Percentiles rank a stretch among this genome's conserved stretches.
Conservation (phyloP, 1,140 invertebrate species). For the Neodiprion fabricii region DNA sequence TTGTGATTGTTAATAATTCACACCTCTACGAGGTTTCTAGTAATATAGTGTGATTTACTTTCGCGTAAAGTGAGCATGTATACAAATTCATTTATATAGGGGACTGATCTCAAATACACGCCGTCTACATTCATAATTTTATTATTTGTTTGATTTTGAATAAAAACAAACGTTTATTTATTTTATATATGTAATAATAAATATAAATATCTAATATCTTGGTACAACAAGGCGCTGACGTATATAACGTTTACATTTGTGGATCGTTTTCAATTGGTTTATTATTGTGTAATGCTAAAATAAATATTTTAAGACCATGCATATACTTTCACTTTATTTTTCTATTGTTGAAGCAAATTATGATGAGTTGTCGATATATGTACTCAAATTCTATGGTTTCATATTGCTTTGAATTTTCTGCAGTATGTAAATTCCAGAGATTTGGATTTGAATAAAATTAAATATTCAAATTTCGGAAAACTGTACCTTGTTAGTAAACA, state of each 20-base stretch:
- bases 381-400: no score
- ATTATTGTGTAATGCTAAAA: conserved; percentile 50
- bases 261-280: conserved; percentile 39
- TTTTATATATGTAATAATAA: conserved; percentile 42
- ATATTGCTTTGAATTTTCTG: no score
- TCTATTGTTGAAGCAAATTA: no score
- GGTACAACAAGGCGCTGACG: conserved; percentile 23
- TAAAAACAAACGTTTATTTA: conserved; percentile 45
- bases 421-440: no score
- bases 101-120: conserved; percentile 7
- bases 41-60: conserved; percentile 17
- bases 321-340: not conserved
- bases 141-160: not conserved
- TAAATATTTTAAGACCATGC: conserved; percentile 51
- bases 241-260: conserved; percentile 33
- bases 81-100: not conserved
- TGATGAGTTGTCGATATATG: no score
- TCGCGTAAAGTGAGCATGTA: no score
- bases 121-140: not conserved
- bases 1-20: conserved; percentile 21
- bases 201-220: conserved; percentile 26
- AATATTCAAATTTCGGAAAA: conserved; percentile 1
- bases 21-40: conserved; percentile 30
- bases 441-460: conserved; percentile 25
- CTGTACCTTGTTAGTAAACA: no score